Evolutionary conservation across 2,113 vertebrate genomes (phyloP).

Genomic region (Hippocampus zosterae): DNA sequence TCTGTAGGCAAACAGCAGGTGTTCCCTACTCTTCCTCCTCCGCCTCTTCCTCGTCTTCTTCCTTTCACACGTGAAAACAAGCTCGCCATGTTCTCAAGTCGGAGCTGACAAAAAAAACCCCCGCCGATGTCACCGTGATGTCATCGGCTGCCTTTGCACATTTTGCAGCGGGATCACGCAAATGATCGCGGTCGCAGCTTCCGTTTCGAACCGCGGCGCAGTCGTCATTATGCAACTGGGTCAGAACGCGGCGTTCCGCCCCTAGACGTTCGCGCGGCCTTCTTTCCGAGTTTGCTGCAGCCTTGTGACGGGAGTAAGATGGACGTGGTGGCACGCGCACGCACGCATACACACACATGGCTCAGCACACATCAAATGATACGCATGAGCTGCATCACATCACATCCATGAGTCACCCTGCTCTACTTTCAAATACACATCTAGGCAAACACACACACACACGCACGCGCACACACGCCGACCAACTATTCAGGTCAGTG

Average conservation of each 20-base stretch:
- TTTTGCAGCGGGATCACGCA: not conserved
- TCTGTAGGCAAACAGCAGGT: not conserved
- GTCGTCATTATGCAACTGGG: slow-evolving; percentile 24
- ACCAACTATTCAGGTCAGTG: not conserved
- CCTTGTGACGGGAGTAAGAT: not conserved
- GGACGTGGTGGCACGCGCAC: not conserved
- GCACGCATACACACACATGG: slow-evolving; percentile 5
- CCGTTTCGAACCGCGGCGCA: slow-evolving; percentile 31
- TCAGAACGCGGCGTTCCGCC: slow-evolving; percentile 16
- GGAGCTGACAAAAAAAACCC: not conserved
- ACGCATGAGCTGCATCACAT: slow-evolving; percentile 52
- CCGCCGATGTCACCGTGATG: slow-evolving; percentile 7
- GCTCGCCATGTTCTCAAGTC: not conserved
- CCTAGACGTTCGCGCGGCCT: slow-evolving; percentile 18
- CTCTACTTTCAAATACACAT: slow-evolving; percentile 35
- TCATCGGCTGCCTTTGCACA: not conserved
- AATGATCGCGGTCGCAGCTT: not conserved
- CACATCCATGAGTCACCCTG: slow-evolving; percentile 59
- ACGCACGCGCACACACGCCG: not conserved
- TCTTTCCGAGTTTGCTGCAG: not conserved
- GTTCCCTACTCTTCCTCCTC: not conserved
- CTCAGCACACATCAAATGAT: slow-evolving; percentile 45
- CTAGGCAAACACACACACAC: not conserved
- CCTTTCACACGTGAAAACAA: not conserved
- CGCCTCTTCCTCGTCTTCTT: not conserved